These are phyloP conservation scores for Drosophila nigromelanica DNA, from an alignment of 1,140 invertebrate species.

Conservation along the genomic window DNA sequence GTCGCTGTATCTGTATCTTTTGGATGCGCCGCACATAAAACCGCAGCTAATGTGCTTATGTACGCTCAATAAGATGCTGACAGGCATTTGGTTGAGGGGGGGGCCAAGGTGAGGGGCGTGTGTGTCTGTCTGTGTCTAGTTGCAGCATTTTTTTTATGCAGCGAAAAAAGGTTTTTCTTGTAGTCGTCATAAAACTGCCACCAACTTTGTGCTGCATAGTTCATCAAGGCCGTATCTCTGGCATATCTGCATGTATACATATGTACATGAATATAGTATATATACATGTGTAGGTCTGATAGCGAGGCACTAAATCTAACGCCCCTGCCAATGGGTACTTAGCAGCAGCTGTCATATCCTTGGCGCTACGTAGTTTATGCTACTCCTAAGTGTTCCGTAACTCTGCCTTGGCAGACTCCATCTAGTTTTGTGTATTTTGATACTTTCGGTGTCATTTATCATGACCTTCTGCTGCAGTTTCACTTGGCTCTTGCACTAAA, in stretches of 20 bases:
- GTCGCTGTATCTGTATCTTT: constrained; percentile 13
- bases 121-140: constrained; percentile 5
- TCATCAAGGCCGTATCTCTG: constrained; percentile 35
- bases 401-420: constrained; percentile 23
- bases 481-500: constrained; percentile 47
- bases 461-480: constrained; percentile 63
- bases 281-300: constrained; percentile 30
- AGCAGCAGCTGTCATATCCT: constrained; percentile 72
- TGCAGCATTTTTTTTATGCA: constrained; percentile 19
- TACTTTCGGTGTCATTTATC: constrained; percentile 79
- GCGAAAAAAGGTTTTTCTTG: constrained; percentile 70
- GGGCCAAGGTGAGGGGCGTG: constrained; percentile 62
- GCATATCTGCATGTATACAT: constrained; percentile 45
- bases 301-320: constrained; percentile 77
- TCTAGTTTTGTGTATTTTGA: constrained; percentile 63
- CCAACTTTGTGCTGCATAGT: constrained; percentile 38
- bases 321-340: constrained; percentile 72
- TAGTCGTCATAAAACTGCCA: constrained; percentile 70
- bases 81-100: constrained; percentile 50
- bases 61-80: constrained; percentile 78
- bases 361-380: constrained; percentile 33
- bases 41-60: constrained; percentile 78
- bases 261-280: background rate
- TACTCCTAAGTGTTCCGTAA: constrained; percentile 40
- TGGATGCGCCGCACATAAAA: constrained; percentile 54